phyloP scores from a whole-genome alignment of 2,113 vertebrate species.

The Barnardius zonarius region DNA sequence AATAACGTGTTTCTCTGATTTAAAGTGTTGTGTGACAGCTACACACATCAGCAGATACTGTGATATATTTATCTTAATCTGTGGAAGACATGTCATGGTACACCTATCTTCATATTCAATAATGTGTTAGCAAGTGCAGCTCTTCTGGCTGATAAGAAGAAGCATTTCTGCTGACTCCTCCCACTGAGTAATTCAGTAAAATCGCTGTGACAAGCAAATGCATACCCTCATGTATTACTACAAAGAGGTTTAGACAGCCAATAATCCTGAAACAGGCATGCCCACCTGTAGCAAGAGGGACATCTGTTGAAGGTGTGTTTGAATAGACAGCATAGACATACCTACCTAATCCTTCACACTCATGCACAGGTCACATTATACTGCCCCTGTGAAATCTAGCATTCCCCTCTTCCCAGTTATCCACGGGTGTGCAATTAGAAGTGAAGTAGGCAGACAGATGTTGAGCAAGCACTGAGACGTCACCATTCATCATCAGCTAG shows the following conservation, averaged over 20 bases:
- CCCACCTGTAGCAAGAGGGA: not conserved
- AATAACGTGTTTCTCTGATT: not conserved
- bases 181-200: slow-evolving; percentile 9
- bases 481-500: slow-evolving; percentile 34
- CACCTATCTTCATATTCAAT: not conserved
- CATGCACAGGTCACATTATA: not conserved
- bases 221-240: not conserved
- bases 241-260: not conserved
- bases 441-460: slow-evolving; percentile 36
- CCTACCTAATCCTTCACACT: not conserved
- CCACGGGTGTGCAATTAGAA: not conserved
- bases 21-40: not conserved
- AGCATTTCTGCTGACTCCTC: slow-evolving; percentile 5
- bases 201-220: not conserved
- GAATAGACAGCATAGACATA: not conserved
- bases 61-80: slow-evolving; percentile 11
- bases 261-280: not conserved
- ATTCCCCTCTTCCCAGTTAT: not conserved
- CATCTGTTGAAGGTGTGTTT: not conserved
- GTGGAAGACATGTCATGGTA: not conserved
- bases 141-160: not conserved
- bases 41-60: not conserved
- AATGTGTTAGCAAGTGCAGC: not conserved
- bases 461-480: slow-evolving; percentile 17
- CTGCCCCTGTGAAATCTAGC: not conserved